Evolutionary conservation across 2,797 vertebrate species (phyloP), one percentile per base, ranked within the genome.

Genomic region (Cynodonichthys magdalenae): DNA sequence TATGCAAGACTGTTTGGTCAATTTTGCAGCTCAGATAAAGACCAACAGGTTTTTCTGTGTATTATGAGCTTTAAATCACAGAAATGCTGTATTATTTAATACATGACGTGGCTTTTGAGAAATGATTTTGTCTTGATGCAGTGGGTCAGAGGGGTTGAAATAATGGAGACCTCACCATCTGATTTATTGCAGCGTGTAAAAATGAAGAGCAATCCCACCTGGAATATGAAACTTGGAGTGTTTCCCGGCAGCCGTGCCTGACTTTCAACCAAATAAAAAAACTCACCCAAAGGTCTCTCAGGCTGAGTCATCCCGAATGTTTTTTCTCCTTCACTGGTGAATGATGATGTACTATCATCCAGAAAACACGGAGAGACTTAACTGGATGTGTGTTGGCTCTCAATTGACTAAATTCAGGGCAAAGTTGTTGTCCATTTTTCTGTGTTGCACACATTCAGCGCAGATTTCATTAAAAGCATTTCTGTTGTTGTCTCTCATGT

Each of bases 131-230:
- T 61, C 74, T 68, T 44, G 59, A 70, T 57, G 44, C 49, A 31
- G 5, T 1, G 61, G 63, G 71, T 87, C 71, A 79, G 56, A 64
- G 59, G 52, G 65, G 24, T 72, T 57, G 60, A 28, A 18, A 36
- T 79, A 64, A 83, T 58, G 73, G 69, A 60, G 74, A 53, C 45
- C 54, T 45, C 59, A 69, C 74, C 6, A 59, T 62, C 49, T 80
- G 78, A 84, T 79, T 86, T 75, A 85, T 64, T 54, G 71, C 75
- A 27, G 70, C 56, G 31, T 59, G 50, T 51, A 15, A 62, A 73
- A 62, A 79, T 56, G 48, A 81, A 65, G 73, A 75, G 70, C 5
- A 55, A 80, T 77, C 77, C 77, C 42, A 76, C 76, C 59, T 62
- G 47, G 27, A 75, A 62, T 68, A 79, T 63, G 77, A 74, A 69